Conservation (phyloP, 2,113 vertebrate species). For the Melanerpes aurifrons region DNA sequence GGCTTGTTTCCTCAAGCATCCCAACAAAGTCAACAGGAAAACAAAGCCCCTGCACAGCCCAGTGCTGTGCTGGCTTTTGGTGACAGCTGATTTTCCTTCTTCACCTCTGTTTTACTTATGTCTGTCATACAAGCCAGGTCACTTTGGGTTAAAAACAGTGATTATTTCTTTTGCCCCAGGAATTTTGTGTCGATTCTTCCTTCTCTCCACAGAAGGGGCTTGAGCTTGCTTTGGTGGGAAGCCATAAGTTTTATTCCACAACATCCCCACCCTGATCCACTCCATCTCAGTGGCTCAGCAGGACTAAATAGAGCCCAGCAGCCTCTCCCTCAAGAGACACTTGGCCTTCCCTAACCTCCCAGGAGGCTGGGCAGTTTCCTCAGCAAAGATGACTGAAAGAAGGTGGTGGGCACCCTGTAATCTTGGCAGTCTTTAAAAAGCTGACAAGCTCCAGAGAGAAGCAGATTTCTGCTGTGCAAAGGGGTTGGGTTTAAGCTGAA, state of each 20-base stretch:
- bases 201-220: background rate
- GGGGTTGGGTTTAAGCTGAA: background rate
- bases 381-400: background rate
- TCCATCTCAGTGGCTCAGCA: background rate
- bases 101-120: background rate
- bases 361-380: background rate
- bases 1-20: background rate
- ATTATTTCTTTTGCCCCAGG: background rate
- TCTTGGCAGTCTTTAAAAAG: background rate
- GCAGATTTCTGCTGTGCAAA: background rate
- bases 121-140: rapidly evolving
- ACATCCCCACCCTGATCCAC: background rate
- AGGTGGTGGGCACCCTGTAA: rapidly evolving
- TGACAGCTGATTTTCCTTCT: background rate
- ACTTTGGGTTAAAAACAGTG: background rate
- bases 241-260: background rate
- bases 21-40: background rate
- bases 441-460: background rate
- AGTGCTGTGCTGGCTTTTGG: background rate
- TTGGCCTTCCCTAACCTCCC: no score
- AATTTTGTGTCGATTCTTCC: background rate
- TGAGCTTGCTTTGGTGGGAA: background rate
- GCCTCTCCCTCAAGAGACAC: background rate
- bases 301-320: background rate
- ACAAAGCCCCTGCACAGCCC: background rate